phyloP scores from a whole-genome alignment of 2,797 vertebrate species.

The Lerista edwardsae region DNA sequence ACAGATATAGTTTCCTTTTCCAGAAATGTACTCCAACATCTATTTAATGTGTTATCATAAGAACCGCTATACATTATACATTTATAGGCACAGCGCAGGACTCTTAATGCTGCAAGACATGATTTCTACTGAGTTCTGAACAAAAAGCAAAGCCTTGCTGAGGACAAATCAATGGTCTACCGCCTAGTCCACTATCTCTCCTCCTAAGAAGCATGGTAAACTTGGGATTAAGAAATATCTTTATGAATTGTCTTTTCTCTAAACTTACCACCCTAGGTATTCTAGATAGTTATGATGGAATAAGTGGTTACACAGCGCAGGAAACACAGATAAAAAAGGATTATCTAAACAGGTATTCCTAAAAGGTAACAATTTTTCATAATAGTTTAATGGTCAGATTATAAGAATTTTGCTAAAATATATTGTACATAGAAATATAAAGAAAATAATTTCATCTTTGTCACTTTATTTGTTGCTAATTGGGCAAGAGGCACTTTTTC shows the following conservation, averaged over 20 bases:
- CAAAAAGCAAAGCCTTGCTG: background rate
- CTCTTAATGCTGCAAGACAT: constrained; percentile 45
- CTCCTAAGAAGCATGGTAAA: background rate
- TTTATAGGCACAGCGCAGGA: background rate
- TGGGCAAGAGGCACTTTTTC: too few relatives aligned
- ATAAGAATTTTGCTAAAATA: background rate
- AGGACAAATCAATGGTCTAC: background rate
- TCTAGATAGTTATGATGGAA: background rate
- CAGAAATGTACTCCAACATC: constrained; percentile 42
- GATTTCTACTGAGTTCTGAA: constrained; percentile 38
- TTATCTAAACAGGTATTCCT: background rate
- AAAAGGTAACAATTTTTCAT: background rate
- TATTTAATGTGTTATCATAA: constrained; percentile 49
- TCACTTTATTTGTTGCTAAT: background rate
- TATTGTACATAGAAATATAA: background rate
- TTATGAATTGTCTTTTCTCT: background rate
- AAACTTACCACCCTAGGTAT: background rate
- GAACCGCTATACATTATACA: constrained; percentile 19
- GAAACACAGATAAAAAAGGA: background rate
- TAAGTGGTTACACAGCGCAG: background rate
- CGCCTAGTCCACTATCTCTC: background rate
- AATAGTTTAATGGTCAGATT: background rate
- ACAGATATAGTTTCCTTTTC: constrained; percentile 42
- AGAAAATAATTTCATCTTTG: background rate
- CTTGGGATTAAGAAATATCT: background rate